A percentile compares a stretch with the other conserved stretches of the same genome.
These are phyloP conservation scores for Chydorus sphaericus DNA, from an alignment of 2,888 invertebrate genomes.

Conservation along the genomic window DNA sequence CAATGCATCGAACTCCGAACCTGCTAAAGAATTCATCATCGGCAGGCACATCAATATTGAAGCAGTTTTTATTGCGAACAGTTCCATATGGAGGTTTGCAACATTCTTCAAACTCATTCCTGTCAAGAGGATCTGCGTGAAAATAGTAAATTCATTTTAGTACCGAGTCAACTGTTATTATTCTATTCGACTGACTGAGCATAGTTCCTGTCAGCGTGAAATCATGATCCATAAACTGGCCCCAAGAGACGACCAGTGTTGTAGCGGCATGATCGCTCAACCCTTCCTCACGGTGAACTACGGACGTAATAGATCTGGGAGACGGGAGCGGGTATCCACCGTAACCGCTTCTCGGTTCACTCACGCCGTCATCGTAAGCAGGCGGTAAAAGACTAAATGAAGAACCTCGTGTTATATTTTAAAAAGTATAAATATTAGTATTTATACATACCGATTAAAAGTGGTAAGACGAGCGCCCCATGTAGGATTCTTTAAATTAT, in stretches of 20 bases:
- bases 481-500: conserved; percentile 71
- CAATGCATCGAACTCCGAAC: conserved; percentile 70
- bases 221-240: conserved; percentile 90
- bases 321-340: conserved; percentile 62
- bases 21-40: conserved; percentile 81
- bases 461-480: conserved; percentile 78
- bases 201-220: conserved; percentile 78
- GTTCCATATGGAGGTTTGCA: conserved; percentile 65
- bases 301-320: conserved; percentile 71
- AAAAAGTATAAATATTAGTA: no score
- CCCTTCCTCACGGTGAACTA: conserved; percentile 83
- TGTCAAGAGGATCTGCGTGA: conserved; percentile 52
- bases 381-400: conserved; percentile 69
- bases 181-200: conserved; percentile 44
- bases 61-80: conserved; percentile 70
- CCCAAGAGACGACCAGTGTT: conserved; percentile 86
- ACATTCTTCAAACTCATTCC: conserved; percentile 83
- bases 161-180: neutral
- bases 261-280: conserved; percentile 88
- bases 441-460: conserved; percentile 66
- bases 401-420: no score
- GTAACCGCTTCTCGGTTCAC: conserved; percentile 62
- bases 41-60: conserved; percentile 73
- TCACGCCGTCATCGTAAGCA: conserved; percentile 69
- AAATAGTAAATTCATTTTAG: neutral